Percentiles rank a stretch among this genome's conserved stretches.
phyloP scores from a whole-genome alignment of 2,888 invertebrate species.

The Hyposoter didymator region DNA sequence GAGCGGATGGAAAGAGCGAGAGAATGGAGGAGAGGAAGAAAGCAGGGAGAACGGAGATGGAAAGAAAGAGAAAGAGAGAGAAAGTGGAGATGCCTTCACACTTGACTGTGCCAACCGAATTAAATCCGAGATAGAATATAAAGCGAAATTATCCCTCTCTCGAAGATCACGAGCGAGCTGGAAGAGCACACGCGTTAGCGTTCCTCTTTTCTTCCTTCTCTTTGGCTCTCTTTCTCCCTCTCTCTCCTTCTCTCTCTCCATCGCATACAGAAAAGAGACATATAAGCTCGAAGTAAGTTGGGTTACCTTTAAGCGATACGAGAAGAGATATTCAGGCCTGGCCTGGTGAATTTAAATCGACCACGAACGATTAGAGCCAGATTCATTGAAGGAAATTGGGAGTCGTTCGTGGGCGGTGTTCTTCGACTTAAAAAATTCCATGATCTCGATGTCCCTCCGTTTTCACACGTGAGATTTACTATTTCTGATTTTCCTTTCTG shows the following conservation, averaged over 20 bases:
- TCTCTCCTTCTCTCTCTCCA: background rate
- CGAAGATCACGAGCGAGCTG: slow-evolving; percentile 58
- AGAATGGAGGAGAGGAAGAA: background rate
- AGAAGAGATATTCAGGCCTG: slow-evolving; percentile 58
- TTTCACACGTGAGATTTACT: slow-evolving; percentile 48
- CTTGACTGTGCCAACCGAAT: slow-evolving; percentile 65
- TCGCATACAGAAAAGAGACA: slow-evolving; percentile 7
- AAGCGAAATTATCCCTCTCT: slow-evolving; percentile 66
- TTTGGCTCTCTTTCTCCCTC: background rate
- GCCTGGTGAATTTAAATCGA: slow-evolving; percentile 65
- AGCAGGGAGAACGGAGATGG: background rate
- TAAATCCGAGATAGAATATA: slow-evolving; percentile 67
- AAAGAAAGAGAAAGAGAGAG: slow-evolving; percentile 5
- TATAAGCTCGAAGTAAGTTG: slow-evolving; percentile 48
- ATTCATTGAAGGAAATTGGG: slow-evolving; percentile 66
- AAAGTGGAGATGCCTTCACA: slow-evolving; percentile 60
- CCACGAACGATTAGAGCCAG: slow-evolving; percentile 66
- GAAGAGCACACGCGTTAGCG: slow-evolving; percentile 62
- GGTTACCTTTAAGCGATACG: slow-evolving; percentile 60
- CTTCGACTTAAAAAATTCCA: slow-evolving; percentile 14
- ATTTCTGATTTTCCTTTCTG: slow-evolving; percentile 22
- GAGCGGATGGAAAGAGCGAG: slow-evolving; percentile 5
- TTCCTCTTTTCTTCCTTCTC: slow-evolving; percentile 15
- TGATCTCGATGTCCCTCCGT: slow-evolving; percentile 12
- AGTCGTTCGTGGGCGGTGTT: slow-evolving; percentile 54